Base-by-base conservation (phyloP, 2,888 invertebrate species). In the Beris morrisii region DNA sequence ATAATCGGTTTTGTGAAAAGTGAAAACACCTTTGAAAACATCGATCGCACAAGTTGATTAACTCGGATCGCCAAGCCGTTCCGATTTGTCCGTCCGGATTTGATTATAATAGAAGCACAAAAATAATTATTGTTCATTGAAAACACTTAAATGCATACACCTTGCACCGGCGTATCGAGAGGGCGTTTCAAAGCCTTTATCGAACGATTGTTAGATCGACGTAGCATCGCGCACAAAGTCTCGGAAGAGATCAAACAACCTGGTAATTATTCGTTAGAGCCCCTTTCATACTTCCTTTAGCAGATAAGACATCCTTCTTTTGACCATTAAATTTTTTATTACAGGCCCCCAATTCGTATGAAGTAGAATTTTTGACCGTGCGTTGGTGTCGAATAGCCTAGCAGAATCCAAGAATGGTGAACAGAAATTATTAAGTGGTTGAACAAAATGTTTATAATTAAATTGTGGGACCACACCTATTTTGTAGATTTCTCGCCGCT, bases 91-190 rank as follows among this genome's bases (percentile, higher is more conserved):
- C 12, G 6, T n/a, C 31, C n/a, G 6, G 54, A n/a, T 12, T 12
- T 31, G 31, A 54, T 54, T 31, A 5, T 31, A 31, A 53, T n/a
- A 44, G n/a, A n/a, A 12, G 4, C 48, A 15, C 48, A 54, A 54
- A 12, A n/a, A 31, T 56, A 56, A 56, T 56, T 43, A 56, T 56
- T 56, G 56, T 43, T 56, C 56, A 56, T 56, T 56, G 11, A 43
- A 56, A 56, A 56, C 56, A 22, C 56, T 43, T 56, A n/a, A 56
- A 56, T 15, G 55, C 28, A 38, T 38, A 38, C 38, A 38, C 38
- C 38, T 38, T 38, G 38, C 9, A 9, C 22, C 22, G 22, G 2
- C 55, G 55, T 22, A 31, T 32, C 43, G 43, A 43, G 22, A 43
- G 56, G 56, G 43, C 56, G 56, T 56, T n/a, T 38, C 13, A 13